phyloP scores from a whole-genome alignment of 2,797 vertebrate genomes.

The Hypotaenidia philippensis region DNA sequence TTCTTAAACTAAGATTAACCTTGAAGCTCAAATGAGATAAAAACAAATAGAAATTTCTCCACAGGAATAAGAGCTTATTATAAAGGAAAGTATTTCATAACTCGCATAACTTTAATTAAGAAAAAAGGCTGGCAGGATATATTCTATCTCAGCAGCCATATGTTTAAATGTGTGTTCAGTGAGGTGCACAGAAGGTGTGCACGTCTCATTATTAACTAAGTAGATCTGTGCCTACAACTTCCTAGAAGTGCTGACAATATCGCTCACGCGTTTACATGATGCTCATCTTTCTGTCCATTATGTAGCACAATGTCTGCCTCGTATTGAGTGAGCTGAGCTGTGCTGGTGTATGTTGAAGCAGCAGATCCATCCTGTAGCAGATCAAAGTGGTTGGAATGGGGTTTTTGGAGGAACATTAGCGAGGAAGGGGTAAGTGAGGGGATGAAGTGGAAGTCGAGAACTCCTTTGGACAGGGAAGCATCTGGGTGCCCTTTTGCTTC shows the following conservation, averaged over 20 bases:
- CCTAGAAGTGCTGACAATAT: slow-evolving; percentile 43
- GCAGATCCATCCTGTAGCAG: background rate
- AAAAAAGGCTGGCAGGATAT: slow-evolving; percentile 79
- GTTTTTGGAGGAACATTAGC: background rate
- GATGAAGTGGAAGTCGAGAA: background rate
- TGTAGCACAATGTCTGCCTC: background rate
- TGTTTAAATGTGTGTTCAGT: slow-evolving; percentile 79
- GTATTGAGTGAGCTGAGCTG: background rate
- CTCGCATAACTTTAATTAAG: slow-evolving; percentile 85
- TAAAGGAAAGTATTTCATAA: slow-evolving; percentile 82
- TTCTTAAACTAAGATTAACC: slow-evolving; percentile 86
- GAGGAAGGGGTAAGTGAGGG: background rate
- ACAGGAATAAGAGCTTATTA: slow-evolving; percentile 84
- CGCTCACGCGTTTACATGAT: slow-evolving; percentile 26
- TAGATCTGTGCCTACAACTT: slow-evolving; percentile 48
- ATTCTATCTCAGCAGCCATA: slow-evolving; percentile 79
- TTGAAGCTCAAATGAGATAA: slow-evolving; percentile 86
- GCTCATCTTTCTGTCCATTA: slow-evolving; percentile 29
- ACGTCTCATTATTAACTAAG: slow-evolving; percentile 76
- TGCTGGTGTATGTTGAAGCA: background rate
- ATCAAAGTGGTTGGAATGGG: background rate
- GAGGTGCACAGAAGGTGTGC: slow-evolving; percentile 77
- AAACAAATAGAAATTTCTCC: slow-evolving; percentile 88
- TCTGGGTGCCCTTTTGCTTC: background rate
- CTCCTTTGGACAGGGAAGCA: background rate